Base-by-base conservation (phyloP, 2,113 vertebrate species). In the Corythaeola cristata region DNA sequence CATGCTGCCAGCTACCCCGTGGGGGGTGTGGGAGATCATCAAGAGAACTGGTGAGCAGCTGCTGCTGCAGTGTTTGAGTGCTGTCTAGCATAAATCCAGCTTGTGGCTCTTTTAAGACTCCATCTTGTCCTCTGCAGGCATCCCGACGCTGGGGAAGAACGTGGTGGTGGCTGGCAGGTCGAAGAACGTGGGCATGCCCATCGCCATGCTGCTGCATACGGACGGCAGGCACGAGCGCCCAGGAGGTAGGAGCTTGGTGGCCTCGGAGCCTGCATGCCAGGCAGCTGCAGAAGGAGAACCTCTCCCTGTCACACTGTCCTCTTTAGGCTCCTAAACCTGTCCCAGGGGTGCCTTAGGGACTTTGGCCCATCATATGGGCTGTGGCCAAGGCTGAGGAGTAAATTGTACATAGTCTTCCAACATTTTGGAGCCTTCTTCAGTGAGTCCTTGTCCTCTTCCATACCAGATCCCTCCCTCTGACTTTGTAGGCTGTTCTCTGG, bases 101-200 rank as follows among this genome's bases (percentile, higher is more conserved):
- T 50, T 7, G 11, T 3, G 1, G 2, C 12, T 5, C 11, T n/a
- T 16, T 14, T 14, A 16, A 63, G 35, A 2, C 24, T 44, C 69
- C 12, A 0, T 26, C 35, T 13, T 23, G 26, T 45, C 15, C 79
- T 19, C 69, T 20, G 44, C 87, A 99, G 99, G 99, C 53, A 99
- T 99, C 96, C 98, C 99, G 5, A 99, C 99, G 1, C 89, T 99
- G 52, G 99, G 99, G 44, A 99, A 99, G 98, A 99, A 99, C 3
- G 99, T 99, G 23, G 97, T 99, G 41, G 99, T 99, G 76, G 99
- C 99, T 0, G 99, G 99, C 49, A 98, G 99, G 69, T 99, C 99
- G 4, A 99, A 99, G 97, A 99, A 99, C 1, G 99, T 99, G 37
- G 99, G 99, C 4, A 99, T 99, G 99, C 99, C 99, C 49, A 99